Evolutionary conservation across 30 jellyfish, hydroid and myxozoan genomes (phyloP), one percentile per base, ranked within the genome.

Genomic region (Clytia hemisphaerica): DNA sequence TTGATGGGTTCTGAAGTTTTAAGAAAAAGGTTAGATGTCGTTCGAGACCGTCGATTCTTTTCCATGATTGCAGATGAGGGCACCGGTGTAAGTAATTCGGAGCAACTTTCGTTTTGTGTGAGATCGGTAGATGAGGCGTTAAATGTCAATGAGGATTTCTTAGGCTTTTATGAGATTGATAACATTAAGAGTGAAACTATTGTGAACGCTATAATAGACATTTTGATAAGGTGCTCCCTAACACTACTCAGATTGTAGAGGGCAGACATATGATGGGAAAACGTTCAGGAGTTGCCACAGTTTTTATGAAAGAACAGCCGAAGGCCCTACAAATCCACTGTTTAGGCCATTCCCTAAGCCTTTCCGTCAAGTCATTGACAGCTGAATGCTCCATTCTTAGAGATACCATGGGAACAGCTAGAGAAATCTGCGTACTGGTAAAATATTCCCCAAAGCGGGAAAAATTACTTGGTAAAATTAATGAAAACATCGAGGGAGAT

Each of bases 401-500:
- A n/a, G n/a, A n/a, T n/a, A n/a, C n/a, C n/a, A n/a, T n/a, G n/a
- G n/a, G n/a, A n/a, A n/a, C n/a, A n/a, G n/a, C n/a, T n/a, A n/a
- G n/a, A n/a, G n/a, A n/a, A n/a, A n/a, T n/a, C n/a, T n/a, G n/a
- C n/a, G n/a, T n/a, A n/a, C n/a, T n/a, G n/a, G n/a, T n/a, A n/a
- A n/a, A n/a, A n/a, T n/a, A n/a, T 45, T 78, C 89, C 3, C 89
- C 88, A 38, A 78, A 78, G 71, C 83, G 79, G 46, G 93, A 78
- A 30, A 71, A 78, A 4, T n/a, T n/a, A n/a, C n/a, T n/a, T n/a
- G n/a, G n/a, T n/a, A n/a, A n/a, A n/a, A n/a, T n/a, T n/a, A n/a
- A n/a, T n/a, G n/a, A n/a, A n/a, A n/a, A n/a, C n/a, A n/a, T n/a
- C n/a, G n/a, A n/a, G n/a, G n/a, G n/a, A n/a, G n/a, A n/a, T n/a